These are phyloP conservation scores for Tiliqua scincoides DNA, from an alignment of 2,113 vertebrate species.

Conservation along the genomic window DNA sequence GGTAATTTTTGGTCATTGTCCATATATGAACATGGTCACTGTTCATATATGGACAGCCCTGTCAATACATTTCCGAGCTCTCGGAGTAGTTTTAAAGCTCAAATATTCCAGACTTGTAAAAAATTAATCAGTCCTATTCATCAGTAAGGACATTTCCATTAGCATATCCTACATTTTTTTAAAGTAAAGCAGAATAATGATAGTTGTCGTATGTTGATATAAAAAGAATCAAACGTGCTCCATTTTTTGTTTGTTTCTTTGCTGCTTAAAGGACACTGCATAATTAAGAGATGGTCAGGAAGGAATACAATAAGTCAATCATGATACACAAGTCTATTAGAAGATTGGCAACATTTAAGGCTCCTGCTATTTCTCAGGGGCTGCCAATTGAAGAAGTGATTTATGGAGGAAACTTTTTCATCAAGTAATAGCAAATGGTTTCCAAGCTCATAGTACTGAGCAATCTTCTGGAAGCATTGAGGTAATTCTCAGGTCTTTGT, in stretches of 20 bases:
- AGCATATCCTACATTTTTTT: not conserved
- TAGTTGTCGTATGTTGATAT: conserved; percentile 37
- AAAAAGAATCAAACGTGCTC: conserved; percentile 42
- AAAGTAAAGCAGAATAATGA: not conserved
- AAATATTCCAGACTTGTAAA: not conserved
- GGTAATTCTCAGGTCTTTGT: conserved; percentile 53
- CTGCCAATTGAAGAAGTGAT: conserved; percentile 73
- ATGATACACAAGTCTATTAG: conserved; percentile 74
- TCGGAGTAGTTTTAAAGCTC: not conserved
- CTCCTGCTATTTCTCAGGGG: conserved; percentile 68
- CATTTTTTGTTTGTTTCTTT: conserved; percentile 57
- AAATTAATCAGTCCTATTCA: not conserved
- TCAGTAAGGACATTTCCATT: not conserved
- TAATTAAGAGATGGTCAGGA: conserved; percentile 72
- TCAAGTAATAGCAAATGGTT: conserved; percentile 74
- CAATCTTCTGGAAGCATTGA: conserved; percentile 67
- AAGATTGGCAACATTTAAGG: conserved; percentile 70
- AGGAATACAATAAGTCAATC: conserved; percentile 50
- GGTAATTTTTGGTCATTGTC: too few relatives aligned
- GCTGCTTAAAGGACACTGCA: conserved; percentile 66
- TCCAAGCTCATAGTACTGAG: conserved; percentile 65
- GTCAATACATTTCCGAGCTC: not conserved
- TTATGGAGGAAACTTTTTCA: conserved; percentile 72
- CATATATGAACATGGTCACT: not conserved
- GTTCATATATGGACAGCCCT: not conserved